Conservation (phyloP, 2,113 vertebrate species). For the Platycercus adscitus region DNA sequence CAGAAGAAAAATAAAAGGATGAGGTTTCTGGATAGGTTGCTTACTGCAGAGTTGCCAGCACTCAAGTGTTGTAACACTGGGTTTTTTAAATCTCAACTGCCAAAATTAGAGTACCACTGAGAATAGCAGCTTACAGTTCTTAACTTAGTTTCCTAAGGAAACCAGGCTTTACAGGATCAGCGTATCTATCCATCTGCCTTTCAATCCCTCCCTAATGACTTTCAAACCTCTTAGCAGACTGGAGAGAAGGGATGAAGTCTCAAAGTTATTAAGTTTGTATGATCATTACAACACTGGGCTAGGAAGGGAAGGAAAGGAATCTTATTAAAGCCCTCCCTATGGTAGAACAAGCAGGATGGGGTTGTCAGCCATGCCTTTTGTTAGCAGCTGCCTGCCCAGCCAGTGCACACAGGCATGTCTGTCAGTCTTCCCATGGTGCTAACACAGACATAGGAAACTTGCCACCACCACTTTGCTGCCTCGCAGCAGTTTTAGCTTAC, state of each 20-base stretch:
- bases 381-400: background rate
- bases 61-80: background rate
- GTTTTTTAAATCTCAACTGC: background rate
- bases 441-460: background rate
- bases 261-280: background rate
- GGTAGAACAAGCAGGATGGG: background rate
- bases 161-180: background rate
- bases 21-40: background rate
- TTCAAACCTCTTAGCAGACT: background rate
- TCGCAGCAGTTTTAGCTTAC: background rate
- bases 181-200: background rate
- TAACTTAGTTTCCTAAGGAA: background rate
- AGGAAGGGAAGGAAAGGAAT: background rate
- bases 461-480: background rate
- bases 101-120: background rate
- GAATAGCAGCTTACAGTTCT: background rate
- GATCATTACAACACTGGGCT: background rate
- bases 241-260: background rate
- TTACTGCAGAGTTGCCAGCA: background rate
- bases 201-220: background rate
- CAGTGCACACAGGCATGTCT: background rate
- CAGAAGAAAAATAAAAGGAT: background rate
- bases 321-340: background rate
- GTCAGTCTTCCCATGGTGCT: rapidly evolving
- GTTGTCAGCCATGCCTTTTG: background rate